Conservation (phyloP, 2,797 vertebrate species). For the Acrossocheilus fasciatus region DNA sequence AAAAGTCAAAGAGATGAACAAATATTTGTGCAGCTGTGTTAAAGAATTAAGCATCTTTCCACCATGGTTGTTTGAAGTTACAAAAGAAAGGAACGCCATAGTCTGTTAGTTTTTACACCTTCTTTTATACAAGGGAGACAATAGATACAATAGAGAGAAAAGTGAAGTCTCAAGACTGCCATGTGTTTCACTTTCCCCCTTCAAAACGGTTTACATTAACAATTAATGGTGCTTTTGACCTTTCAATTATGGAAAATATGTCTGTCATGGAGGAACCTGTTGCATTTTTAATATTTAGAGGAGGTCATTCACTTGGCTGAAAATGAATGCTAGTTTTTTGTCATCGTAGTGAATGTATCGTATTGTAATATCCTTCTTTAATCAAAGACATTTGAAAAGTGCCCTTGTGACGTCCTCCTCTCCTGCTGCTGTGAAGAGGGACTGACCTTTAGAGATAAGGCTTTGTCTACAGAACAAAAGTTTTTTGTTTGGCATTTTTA, state of each 20-base stretch:
- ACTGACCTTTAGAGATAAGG: conserved; percentile 77
- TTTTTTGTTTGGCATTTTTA: conserved; percentile 67
- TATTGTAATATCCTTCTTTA: conserved; percentile 69
- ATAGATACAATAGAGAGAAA: conserved; percentile 34
- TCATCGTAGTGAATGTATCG: conserved; percentile 63
- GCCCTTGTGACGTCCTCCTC: conserved; percentile 67
- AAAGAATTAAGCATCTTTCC: conserved; percentile 16
- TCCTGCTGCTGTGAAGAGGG: conserved; percentile 67
- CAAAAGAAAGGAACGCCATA: conserved; percentile 22
- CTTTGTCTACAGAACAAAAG: conserved; percentile 74
- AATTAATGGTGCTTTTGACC: conserved; percentile 69
- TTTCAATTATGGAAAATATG: conserved; percentile 71
- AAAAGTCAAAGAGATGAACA: conserved; percentile 12
- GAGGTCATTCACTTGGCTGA: conserved; percentile 62
- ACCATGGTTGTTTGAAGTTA: conserved; percentile 17
- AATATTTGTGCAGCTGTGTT: conserved; percentile 27
- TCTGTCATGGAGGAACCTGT: conserved; percentile 67
- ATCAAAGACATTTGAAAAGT: conserved; percentile 70
- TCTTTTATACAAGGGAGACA: conserved; percentile 23
- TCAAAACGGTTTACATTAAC: conserved; percentile 65
- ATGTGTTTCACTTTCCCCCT: conserved; percentile 48
- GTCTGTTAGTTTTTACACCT: neutral
- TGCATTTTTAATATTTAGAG: conserved; percentile 66
- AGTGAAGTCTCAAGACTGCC: conserved; percentile 50
- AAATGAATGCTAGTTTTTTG: conserved; percentile 64